Evolutionary conservation across 2,888 invertebrate species (phyloP).

Genomic region (Zootermopsis nevadensis): DNA sequence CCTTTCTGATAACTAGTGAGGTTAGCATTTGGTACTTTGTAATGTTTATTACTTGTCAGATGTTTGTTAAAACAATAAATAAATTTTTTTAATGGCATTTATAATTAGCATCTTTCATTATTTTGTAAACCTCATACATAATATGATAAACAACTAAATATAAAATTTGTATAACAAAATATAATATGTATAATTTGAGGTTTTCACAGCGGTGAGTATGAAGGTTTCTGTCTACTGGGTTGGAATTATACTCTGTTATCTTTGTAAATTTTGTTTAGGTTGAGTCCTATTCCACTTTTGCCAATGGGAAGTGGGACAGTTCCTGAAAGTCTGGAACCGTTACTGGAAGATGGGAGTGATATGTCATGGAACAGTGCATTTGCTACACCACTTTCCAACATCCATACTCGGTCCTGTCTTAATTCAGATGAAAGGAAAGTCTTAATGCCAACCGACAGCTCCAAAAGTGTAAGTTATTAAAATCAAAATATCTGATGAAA

Average conservation of each 20-base stretch:
- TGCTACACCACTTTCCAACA: conserved; percentile 41
- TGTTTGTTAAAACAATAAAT: background rate
- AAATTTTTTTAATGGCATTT: background rate
- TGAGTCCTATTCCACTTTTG: background rate
- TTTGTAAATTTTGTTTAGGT: background rate
- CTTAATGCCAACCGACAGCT: background rate
- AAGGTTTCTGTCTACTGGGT: background rate
- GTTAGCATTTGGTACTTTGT: too few species aligned
- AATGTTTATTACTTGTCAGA: too few species aligned
- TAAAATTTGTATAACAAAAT: background rate
- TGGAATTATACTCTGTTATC: background rate
- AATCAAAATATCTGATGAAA: background rate
- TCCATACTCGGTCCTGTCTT: conserved; percentile 27
- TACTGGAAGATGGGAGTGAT: conserved; percentile 39
- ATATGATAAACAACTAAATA: background rate
- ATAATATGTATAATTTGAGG: too few species aligned
- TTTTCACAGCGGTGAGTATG: too few species aligned
- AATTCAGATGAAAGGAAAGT: conserved; percentile 42
- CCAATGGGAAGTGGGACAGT: background rate
- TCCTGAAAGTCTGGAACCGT: conserved; percentile 31
- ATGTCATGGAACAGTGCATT: conserved; percentile 49
- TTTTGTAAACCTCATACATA: background rate
- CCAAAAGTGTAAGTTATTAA: conserved; percentile 14
- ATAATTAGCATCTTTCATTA: background rate
- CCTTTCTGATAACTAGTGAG: too few species aligned